Conservation (phyloP, 2,888 invertebrate genomes). For the Drosophila picticornis region DNA sequence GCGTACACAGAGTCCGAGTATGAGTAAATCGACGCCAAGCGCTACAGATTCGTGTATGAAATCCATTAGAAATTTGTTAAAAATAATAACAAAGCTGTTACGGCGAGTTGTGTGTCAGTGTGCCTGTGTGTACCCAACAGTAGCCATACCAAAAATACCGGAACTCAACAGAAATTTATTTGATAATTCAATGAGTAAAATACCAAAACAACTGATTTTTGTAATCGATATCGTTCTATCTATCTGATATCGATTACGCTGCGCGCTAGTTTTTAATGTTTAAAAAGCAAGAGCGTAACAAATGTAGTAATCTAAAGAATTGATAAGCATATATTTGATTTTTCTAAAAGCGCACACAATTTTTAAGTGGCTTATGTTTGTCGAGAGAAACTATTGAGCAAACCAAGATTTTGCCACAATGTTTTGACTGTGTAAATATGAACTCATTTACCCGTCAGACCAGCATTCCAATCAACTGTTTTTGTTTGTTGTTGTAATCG, state of each 20-base stretch:
- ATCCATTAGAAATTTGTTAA: constrained; percentile 87
- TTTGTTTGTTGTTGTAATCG: constrained; percentile 44
- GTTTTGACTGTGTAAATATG: constrained; percentile 56
- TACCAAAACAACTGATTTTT: constrained; percentile 19
- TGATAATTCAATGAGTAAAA: constrained; percentile 19
- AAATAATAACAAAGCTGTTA: constrained; percentile 26
- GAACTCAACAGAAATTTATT: neutral
- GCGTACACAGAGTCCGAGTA: constrained; percentile 90
- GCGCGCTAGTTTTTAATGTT: constrained; percentile 13
- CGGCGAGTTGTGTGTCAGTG: constrained; percentile 29
- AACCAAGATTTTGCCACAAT: constrained; percentile 31
- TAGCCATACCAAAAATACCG: constrained; percentile 5
- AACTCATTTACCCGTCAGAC: constrained; percentile 48
- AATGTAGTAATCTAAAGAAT: constrained; percentile 5
- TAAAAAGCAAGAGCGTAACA: neutral
- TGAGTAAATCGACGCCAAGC: constrained; percentile 90
- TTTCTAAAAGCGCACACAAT: constrained; percentile 29
- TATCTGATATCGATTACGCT: constrained; percentile 1
- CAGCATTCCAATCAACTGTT: constrained; percentile 38
- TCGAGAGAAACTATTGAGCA: constrained; percentile 12
- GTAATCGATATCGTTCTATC: constrained; percentile 18
- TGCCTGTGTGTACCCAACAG: neutral
- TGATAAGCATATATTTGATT: constrained; percentile 38
- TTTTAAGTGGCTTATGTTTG: constrained; percentile 42
- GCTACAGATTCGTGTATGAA: constrained; percentile 91